Base-by-base conservation (phyloP, 1,140 invertebrate species). In the Ganaspis sp. region DNA sequence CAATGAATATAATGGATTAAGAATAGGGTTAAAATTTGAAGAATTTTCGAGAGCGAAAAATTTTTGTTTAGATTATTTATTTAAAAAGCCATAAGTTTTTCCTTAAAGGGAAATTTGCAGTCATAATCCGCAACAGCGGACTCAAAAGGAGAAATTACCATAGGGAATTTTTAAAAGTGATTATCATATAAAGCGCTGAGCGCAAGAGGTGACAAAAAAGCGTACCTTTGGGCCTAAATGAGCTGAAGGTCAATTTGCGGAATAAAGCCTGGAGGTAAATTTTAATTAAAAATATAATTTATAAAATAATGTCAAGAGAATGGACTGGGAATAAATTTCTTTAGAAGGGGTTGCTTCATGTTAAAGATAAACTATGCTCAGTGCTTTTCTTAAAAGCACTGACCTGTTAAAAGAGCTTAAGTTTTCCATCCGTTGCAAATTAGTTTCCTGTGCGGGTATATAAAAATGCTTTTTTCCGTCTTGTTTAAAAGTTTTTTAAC, bases 251-350 rank as follows among this genome's bases (percentile, higher is more conserved):
- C 29, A 34, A 34, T 34, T 34, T 34, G 6, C 2, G 29, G 2
- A 45, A 45, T 3, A 49, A 15, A 49, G 17, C 17, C 45, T n/a
- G 6, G 45, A 49, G 17, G 12, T 49, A 26, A 64, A 6, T 64
- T 64, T 64, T 64, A 64, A 64, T 64, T 34, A 64, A 64, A 64
- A 64, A 64, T 12, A 49, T 49, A 49, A 64, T 29, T 64, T 64
- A 15, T 12, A 64, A 64, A 64, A 64, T n/a, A 29, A 26, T 34
- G 26, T 9, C 4, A n/a, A 9, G 23, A 64, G 58, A n/a, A 29
- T 29, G 15, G 15, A 29, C 4, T 12, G 9, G 15, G 23, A 29
- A 29, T 64, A 12, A 64, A 64, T 64, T 64, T 64, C 26, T 64
- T 34, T 29, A 2, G 3, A 26, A 29, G 0, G 4, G 1, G 26